Evolutionary conservation across 64 coral and sea anemone species (phyloP), one percentile per base, ranked within the genome.

Genomic region (Dendronephthya gigantea): DNA sequence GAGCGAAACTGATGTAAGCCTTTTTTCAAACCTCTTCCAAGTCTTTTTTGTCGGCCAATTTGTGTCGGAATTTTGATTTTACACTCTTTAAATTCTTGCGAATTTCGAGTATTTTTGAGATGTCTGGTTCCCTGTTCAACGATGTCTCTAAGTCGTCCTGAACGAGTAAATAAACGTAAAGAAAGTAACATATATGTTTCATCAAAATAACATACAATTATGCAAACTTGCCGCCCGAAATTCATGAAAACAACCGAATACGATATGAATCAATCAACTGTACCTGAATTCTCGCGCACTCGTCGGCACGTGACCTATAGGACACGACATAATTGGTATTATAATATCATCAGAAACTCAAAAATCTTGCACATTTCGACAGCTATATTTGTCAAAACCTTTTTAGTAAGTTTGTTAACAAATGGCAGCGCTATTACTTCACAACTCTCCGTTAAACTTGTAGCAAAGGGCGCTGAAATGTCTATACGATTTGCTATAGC

Each of bases 21-120:
- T 79, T 17, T 35, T 13, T 36, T 40, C 81, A 28, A 55, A 90
- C 88, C 88, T 90, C 88, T 33, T 90, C 88, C 17, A 90, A 84
- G 47, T 85, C 88, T n/a, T 84, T 90, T 39, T 79, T 84, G 43
- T 90, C 88, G 11, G 88, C 88, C 35, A 90, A 58, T 14, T 83
- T 84, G 62, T 90, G 83, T n/a, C 88, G 88, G 9, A 84, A 48
- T 50, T 49, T 84, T 51, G 83, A 90, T 7, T 83, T 83, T 10
- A 90, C 43, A 74, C 56, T 72, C 66, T 90, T 84, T 23, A 90
- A 72, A 29, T 17, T 76, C 39, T 25, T 85, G 36, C 83, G 62
- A 11, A 85, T 47, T 2, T 90, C 88, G 0, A 22, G 2, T 13
- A 84, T n/a, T 62, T 85, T 74, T 33, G 68, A 72, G 7, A 90